Evolutionary conservation across 2,797 vertebrate genomes (phyloP), one percentile per base, ranked within the genome.

Genomic region (Microcaecilia unicolor): DNA sequence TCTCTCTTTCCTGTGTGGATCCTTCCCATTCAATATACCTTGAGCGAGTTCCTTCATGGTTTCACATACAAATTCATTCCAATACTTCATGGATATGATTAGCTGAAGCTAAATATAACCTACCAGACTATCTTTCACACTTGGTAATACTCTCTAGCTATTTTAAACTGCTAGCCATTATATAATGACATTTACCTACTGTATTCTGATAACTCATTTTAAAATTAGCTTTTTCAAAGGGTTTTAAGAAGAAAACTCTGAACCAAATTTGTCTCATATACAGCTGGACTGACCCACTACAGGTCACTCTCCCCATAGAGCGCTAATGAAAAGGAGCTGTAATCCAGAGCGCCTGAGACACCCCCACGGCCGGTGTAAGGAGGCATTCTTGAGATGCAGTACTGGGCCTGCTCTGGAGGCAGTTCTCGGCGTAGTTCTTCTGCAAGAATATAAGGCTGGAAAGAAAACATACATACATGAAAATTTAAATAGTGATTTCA

Each of bases 321-420:
- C 1, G 84, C 88, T 3, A 82, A 85, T 2, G 88, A 86, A 67
- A 91, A 91, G 0, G 81, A 81, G 1, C 76, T 62, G 51, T 89
- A 91, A 66, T 90, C 88, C 69, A 91, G 64, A 37, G 88, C 86
- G 3, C 86, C 87, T 0, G 81, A 76, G 21, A 84, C 76, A 1
- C 72, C 65, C 2, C 80, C 86, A 0, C 80, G 79, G 12, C 87
- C 88, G 0, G 71, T 61, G 58, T 86, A 91, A 0, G 76, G 46
- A 1, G 88, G 87, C 88, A 90, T 91, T 39, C 84, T 82, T 55
- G 81, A 76, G 65, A 89, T 83, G 58, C 88, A 91, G 49, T 90
- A 91, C 49, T 91, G 85, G 28, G 88, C 87, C 70, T 91, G 88
- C 18, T 90, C 87, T 1, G 85, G 77, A 25, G 87, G 87, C 41